Base-by-base conservation (phyloP, 2,888 invertebrate genomes). In the Diloba caeruleocephala region DNA sequence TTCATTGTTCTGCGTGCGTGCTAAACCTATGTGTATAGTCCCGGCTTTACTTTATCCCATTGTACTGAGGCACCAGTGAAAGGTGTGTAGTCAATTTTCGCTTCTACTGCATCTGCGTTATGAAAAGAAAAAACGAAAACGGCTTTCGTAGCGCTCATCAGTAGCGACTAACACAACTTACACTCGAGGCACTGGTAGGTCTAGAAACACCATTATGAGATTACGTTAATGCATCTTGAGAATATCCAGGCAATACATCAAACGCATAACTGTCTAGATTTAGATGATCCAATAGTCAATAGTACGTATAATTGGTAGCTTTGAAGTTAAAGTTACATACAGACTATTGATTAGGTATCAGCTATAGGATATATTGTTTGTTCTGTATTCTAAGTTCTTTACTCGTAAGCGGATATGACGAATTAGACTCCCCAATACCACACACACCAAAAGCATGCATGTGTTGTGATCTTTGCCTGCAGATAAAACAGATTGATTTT, bases 201-300 rank as follows among this genome's bases (percentile, higher is more conserved):
- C 21, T 21, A 21, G 21, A 21, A 21, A 21, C 21, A 21, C 21
- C n/a, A 5, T 21, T 1, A 29, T 37, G 31, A 59, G 69, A 68
- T 69, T 61, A 46, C 51, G 48, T 57, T 72, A 77, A 78, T 78
- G 75, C 68, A 78, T 72, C 61, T 76, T 83, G 83, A 85, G 62
- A 69, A 66, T 80, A 79, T 70, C 79, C 84, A 75, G 61, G 52
- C 63, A 54, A 45, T 57, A 56, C 53, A 61, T 58, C 57, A 59
- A 61, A 41, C 49, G 36, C 42, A 38, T 57, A 52, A 44, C 49
- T 60, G 63, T 62, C 56, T 61, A 65, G 56, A 63, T 71, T 55
- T 59, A 66, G 48, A 60, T 71, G 31, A 64, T 65, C 33, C 50
- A 52, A 49, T 61, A 60, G n/a, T n/a, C 62, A 67, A 42, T 64